Evolutionary conservation across 1,140 invertebrate species (phyloP).

Genomic region (Bombyx mandarina): DNA sequence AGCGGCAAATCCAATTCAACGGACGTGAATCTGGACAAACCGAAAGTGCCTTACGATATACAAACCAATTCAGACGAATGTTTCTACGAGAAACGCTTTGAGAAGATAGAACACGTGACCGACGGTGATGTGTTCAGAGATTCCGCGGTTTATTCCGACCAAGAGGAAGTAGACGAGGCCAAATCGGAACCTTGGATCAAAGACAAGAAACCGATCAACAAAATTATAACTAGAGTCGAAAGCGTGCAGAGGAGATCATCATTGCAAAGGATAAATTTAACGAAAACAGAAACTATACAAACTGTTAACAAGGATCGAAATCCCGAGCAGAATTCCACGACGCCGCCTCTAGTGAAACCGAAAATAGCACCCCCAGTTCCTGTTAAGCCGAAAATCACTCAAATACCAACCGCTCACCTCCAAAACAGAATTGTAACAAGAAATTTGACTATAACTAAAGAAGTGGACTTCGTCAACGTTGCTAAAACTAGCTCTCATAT

Average conservation of each 20-base stretch:
- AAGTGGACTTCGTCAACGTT: conserved; percentile 34
- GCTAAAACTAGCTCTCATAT: conserved; percentile 32
- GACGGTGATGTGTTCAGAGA: conserved; percentile 83
- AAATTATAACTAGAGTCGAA: conserved; percentile 38
- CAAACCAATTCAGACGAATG: conserved; percentile 71
- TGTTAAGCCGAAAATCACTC: conserved; percentile 57
- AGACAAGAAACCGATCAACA: conserved; percentile 25
- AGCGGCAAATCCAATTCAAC: conserved; percentile 32
- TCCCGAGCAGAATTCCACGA: conserved; percentile 12
- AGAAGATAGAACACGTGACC: conserved; percentile 76
- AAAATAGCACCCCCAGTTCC: conserved; percentile 64
- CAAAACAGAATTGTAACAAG: conserved; percentile 24
- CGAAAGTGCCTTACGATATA: conserved; percentile 13
- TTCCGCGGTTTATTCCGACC: conserved; percentile 87
- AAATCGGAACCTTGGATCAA: conserved; percentile 22
- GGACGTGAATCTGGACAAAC: conserved; percentile 16
- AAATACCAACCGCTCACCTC: conserved; percentile 22
- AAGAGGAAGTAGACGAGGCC: conserved; percentile 50
- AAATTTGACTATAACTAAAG: conserved; percentile 27
- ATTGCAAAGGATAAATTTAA: conserved; percentile 15
- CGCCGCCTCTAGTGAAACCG: conserved; percentile 22
- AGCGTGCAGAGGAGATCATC: conserved; percentile 41
- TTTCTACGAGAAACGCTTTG: conserved; percentile 83
- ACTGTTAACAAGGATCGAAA: conserved; percentile 6
- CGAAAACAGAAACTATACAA: conserved; percentile 12